Conservation (phyloP, 2,113 vertebrate species). For the Labeo catla region DNA sequence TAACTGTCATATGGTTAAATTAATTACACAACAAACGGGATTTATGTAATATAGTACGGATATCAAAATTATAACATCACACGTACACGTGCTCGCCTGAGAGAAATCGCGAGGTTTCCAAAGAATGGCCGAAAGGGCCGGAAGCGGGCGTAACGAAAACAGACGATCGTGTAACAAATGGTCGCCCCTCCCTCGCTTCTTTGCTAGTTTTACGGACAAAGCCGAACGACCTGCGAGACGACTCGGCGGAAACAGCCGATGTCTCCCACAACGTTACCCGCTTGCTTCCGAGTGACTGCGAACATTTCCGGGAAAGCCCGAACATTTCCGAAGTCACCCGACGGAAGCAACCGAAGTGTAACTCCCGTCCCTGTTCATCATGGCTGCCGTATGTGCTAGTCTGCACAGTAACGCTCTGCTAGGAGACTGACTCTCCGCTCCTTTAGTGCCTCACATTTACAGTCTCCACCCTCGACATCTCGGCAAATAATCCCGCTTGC, state of each 20-base stretch:
- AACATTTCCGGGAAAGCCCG: conserved; percentile 65
- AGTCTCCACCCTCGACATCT: conserved; percentile 57
- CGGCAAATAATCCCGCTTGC: conserved; percentile 58
- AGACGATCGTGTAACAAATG: conserved; percentile 63
- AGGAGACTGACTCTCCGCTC: conserved; percentile 72
- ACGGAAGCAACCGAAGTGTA: conserved; percentile 70
- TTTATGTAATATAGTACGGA: too few species aligned
- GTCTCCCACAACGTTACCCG: conserved; percentile 32
- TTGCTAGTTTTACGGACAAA: conserved; percentile 64
- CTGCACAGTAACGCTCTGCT: conserved; percentile 74
- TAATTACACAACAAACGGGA: too few species aligned
- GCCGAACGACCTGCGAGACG: conserved; percentile 58
- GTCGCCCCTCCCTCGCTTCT: conserved; percentile 19
- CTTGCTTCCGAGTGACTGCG: conserved; percentile 60
- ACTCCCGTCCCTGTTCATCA: conserved; percentile 74
- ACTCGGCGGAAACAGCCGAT: conserved; percentile 71
- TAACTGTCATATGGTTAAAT: too few species aligned
- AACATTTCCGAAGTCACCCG: conserved; percentile 47
- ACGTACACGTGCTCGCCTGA: conserved; percentile 17
- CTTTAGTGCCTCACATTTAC: conserved; percentile 65
- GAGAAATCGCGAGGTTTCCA: conserved; percentile 69
- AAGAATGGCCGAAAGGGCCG: conserved; percentile 60
- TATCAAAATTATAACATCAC: background rate
- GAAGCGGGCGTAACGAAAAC: conserved; percentile 66
- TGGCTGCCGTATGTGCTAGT: conserved; percentile 76